These are phyloP conservation scores for Xenopus laevis DNA, from an alignment of 2,113 vertebrate species.

Conservation along the genomic window DNA sequence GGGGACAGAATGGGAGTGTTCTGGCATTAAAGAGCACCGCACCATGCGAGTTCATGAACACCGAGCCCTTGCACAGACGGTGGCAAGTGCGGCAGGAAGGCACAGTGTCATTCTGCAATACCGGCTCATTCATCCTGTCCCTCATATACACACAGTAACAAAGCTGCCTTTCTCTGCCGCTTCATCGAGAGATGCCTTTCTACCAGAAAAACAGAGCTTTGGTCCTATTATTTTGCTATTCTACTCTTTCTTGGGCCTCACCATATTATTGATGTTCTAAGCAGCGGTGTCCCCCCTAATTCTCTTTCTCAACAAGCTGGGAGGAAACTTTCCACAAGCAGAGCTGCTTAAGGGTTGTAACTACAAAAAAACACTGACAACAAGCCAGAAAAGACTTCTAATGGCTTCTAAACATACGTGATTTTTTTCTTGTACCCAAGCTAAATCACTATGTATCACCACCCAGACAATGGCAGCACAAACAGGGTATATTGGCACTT, in stretches of 20 bases:
- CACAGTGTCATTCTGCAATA: conserved; percentile 26
- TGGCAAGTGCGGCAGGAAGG: conserved; percentile 44
- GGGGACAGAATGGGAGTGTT: conserved; percentile 15
- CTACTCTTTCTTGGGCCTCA: neutral
- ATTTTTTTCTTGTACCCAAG: no score
- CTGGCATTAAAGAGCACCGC: conserved; percentile 4
- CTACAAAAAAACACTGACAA: no score
- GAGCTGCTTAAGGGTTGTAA: no score
- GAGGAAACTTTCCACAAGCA: no score
- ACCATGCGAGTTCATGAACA: conserved; percentile 24
- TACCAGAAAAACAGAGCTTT: neutral
- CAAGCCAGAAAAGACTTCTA: no score
- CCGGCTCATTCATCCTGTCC: conserved; percentile 42
- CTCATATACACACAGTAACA: conserved; percentile 60
- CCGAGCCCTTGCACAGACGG: conserved; percentile 13
- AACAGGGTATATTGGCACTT: no score
- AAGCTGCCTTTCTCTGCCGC: conserved; percentile 54
- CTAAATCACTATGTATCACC: no score
- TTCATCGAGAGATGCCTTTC: conserved; percentile 11
- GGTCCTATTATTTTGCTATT: conserved; percentile 6
- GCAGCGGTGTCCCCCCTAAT: neutral
- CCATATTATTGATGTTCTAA: conserved; percentile 9
- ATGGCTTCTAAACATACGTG: no score
- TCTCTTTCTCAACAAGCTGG: no score
- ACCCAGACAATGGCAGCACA: no score